Conservation (phyloP, 2,888 invertebrate genomes). For the Pachycephus smyrnensis region DNA sequence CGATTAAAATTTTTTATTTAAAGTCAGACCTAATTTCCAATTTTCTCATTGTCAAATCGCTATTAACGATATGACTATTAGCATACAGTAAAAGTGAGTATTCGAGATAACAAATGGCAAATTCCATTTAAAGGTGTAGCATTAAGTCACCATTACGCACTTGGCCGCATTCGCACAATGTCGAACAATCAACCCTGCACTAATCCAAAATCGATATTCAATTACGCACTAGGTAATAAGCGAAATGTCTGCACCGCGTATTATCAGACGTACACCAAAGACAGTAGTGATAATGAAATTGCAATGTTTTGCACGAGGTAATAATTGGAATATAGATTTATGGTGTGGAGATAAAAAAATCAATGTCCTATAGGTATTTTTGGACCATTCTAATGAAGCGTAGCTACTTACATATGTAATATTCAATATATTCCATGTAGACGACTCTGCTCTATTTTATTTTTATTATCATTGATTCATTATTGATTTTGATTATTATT, state of each 20-base stretch:
- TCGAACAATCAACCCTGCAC: not conserved
- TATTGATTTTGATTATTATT: not conserved
- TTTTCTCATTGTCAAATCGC: not conserved
- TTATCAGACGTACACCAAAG: not conserved
- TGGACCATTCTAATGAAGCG: not conserved
- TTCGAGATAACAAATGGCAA: not conserved
- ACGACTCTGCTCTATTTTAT: constrained; percentile 23
- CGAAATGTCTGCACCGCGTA: not conserved
- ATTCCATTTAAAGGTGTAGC: not conserved
- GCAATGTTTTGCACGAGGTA: not conserved
- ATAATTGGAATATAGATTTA: not conserved
- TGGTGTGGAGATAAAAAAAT: not conserved
- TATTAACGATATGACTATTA: not conserved
- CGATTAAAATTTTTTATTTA: not conserved
- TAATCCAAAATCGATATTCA: not conserved
- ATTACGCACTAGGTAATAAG: not conserved
- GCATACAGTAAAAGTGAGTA: not conserved
- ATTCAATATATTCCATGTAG: constrained; percentile 36
- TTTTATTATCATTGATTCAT: not conserved
- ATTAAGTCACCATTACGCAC: not conserved
- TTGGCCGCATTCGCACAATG: not conserved
- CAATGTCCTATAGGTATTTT: not conserved
- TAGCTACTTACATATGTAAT: constrained; percentile 22
- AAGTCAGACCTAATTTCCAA: not conserved
- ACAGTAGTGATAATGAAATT: not conserved